phyloP scores from a whole-genome alignment of 2,113 vertebrate species.

The Machaerirhynchus nigripectus region DNA sequence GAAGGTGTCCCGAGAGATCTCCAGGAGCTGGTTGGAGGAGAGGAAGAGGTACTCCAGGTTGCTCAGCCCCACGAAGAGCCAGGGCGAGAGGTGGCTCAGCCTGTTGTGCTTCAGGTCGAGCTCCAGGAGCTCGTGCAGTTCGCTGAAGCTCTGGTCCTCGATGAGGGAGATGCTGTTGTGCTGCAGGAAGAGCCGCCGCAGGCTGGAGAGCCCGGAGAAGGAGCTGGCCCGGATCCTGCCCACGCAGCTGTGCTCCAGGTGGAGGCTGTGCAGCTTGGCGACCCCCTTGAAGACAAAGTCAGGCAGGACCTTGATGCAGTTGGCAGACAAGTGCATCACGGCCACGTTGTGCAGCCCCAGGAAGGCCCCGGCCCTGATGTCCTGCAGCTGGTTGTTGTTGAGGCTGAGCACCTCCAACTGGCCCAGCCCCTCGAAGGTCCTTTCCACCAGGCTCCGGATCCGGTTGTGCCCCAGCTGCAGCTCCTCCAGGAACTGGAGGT shows the following conservation, averaged over 20 bases:
- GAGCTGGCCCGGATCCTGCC: slow-evolving; percentile 74
- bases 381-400: slow-evolving; percentile 89
- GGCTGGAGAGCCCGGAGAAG: slow-evolving; percentile 82
- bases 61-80: slow-evolving; percentile 81
- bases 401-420: slow-evolving; percentile 89
- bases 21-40: slow-evolving; percentile 80
- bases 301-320: slow-evolving; percentile 83
- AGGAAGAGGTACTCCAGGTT: slow-evolving; percentile 91
- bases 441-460: slow-evolving; percentile 78
- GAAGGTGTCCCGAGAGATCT: slow-evolving; percentile 71
- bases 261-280: slow-evolving; percentile 89
- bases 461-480: slow-evolving; percentile 87
- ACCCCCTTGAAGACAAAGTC: slow-evolving; percentile 86
- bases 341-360: slow-evolving; percentile 84
- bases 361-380: slow-evolving; percentile 80
- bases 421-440: slow-evolving; percentile 86
- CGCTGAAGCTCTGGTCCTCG: slow-evolving; percentile 82
- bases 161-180: slow-evolving; percentile 79
- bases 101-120: slow-evolving; percentile 88
- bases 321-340: slow-evolving; percentile 89
- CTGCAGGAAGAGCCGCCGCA: slow-evolving; percentile 89
- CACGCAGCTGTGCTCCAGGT: slow-evolving; percentile 89
- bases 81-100: slow-evolving; percentile 74
- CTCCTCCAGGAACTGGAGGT: slow-evolving; percentile 91
- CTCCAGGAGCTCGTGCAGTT: slow-evolving; percentile 82